These are phyloP conservation scores for Myathropa florea DNA, from an alignment of 2,888 invertebrate species.

Conservation along the genomic window DNA sequence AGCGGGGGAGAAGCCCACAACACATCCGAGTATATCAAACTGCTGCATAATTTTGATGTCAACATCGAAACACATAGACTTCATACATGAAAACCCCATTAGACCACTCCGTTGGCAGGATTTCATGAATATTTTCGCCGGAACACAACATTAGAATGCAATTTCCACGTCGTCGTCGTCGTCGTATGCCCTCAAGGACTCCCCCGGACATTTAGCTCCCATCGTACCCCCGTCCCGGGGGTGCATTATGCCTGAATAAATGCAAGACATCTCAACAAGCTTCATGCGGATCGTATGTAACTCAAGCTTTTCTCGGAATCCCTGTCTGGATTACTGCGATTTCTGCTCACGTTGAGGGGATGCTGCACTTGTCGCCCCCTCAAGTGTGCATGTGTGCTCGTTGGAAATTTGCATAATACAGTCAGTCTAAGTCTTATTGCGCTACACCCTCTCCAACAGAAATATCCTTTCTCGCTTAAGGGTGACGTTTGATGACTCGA, in stretches of 20 bases:
- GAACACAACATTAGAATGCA: constrained; percentile 61
- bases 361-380: constrained; percentile 14
- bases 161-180: constrained; percentile 57
- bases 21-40: constrained; percentile 1
- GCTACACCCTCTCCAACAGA: not conserved
- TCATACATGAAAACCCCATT: constrained; percentile 56
- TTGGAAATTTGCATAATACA: constrained; percentile 50
- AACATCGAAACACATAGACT: constrained; percentile 42
- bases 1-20: not conserved
- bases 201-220: not conserved
- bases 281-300: not conserved
- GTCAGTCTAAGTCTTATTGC: constrained; percentile 25
- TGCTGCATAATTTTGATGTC: constrained; percentile 39
- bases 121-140: constrained; percentile 60
- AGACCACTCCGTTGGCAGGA: not conserved
- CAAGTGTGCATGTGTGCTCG: constrained; percentile 23
- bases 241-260: constrained; percentile 36
- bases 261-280: constrained; percentile 51
- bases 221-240: not conserved
- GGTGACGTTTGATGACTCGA: constrained; percentile 53
- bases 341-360: not conserved
- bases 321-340: constrained; percentile 19
- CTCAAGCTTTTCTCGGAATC: not conserved
- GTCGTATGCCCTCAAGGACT: constrained; percentile 42
- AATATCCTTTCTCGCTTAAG: constrained; percentile 23